Base-by-base conservation (phyloP, 2,113 vertebrate genomes). In the Accipiter cooperii region DNA sequence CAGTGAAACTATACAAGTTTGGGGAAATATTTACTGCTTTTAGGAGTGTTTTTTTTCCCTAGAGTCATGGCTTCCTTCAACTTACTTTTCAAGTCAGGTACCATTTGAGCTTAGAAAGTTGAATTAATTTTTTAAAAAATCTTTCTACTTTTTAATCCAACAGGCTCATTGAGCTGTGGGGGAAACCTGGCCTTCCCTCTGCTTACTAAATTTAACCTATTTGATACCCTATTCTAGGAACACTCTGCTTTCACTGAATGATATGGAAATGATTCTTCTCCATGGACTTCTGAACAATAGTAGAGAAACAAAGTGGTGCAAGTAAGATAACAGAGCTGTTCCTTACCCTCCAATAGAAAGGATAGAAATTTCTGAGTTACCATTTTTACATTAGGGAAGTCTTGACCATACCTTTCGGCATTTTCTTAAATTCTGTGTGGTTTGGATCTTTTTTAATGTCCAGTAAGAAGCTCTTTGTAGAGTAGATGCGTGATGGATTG, bases 271-370 rank as follows among this genome's bases (percentile, higher is more conserved):
- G 3, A 16, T 81, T 90, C 40, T 88, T 83, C 33, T 78, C 31
- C 4, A 3, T 0, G 1, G 19, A 20, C 38, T 51, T 73, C 55
- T 65, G 25, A 74, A 46, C n/a, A 75, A 44, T 28, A 60, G 18
- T 33, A 83, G 49, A 61, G 40, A 68, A 90, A 57, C 10, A 34
- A 63, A 84, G 17, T 33, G 28, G 5, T 84, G 34, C n/a, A 33
- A 60, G 28, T 68, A 47, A 66, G 58, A 10, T 29, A 69, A 34
- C 26, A 40, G 40, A 70, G 19, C 6, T 78, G 33, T 40, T 0
- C 0, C 33, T 81, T 49, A 8, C 4, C 40, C 6, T 60, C 18
- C 0, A 0, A 0, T 34, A 46, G 36, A 84, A 76, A 12, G 31
- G 36, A 19, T 15, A 33, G 16, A 64, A 69, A 44, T 36, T 51